phyloP scores from a whole-genome alignment of 2,797 vertebrate genomes.

The Argyrosomus regius region DNA sequence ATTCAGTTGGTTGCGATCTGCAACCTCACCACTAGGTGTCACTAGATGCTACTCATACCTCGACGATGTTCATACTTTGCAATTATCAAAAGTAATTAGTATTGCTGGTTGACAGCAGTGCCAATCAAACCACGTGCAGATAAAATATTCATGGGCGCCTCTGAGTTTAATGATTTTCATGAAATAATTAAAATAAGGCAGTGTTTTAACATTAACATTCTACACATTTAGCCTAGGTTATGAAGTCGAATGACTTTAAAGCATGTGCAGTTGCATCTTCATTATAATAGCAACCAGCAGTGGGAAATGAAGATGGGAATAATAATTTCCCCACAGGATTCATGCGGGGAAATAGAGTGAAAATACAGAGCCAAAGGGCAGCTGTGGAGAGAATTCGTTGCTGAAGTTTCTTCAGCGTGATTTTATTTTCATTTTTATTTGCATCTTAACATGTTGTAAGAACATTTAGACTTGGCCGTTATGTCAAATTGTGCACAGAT shows the following conservation, averaged over 20 bases:
- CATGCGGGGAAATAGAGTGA: background rate
- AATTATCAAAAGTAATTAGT: background rate
- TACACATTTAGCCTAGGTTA: background rate
- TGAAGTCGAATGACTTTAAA: background rate
- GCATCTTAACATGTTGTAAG: background rate
- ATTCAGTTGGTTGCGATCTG: too few species aligned
- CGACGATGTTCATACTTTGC: background rate
- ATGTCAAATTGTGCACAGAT: conserved; percentile 17
- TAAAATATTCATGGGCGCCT: background rate
- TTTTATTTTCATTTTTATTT: conserved; percentile 13
- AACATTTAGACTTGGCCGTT: conserved; percentile 21
- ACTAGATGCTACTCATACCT: background rate
- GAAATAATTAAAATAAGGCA: background rate
- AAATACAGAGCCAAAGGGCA: background rate
- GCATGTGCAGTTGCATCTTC: background rate
- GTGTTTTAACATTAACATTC: background rate
- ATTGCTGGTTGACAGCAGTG: background rate
- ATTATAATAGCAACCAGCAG: background rate
- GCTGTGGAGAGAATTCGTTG: background rate
- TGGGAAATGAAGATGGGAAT: conserved; percentile 6
- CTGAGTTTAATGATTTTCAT: background rate
- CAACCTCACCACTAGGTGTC: too few species aligned
- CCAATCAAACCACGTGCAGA: too few species aligned
- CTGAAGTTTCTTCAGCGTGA: background rate
- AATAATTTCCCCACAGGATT: background rate